These are phyloP conservation scores for Ellobius talpinus DNA, from an alignment of 2,113 vertebrate species.

Conservation along the genomic window DNA sequence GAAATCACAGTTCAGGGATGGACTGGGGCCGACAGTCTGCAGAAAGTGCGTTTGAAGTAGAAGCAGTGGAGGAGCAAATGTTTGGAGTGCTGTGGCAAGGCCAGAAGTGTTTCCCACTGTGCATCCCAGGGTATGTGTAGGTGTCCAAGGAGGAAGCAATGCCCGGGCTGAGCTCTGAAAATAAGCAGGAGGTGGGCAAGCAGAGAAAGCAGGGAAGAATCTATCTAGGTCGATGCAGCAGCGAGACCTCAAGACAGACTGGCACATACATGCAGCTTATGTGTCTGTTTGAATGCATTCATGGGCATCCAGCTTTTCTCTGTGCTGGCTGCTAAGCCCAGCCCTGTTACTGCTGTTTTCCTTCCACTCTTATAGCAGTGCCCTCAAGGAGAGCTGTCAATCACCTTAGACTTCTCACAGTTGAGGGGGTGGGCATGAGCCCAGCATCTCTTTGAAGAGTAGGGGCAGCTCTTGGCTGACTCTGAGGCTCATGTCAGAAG, in stretches of 20 bases:
- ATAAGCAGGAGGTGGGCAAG: background rate
- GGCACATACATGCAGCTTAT: background rate
- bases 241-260: background rate
- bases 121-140: background rate
- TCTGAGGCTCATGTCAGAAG: background rate
- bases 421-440: background rate
- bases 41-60: background rate
- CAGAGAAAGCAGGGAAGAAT: background rate
- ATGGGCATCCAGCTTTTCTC: background rate
- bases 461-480: background rate
- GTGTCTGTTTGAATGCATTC: background rate
- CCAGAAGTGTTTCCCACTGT: background rate
- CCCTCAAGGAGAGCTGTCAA: background rate
- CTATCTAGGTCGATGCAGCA: background rate
- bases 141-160: background rate
- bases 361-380: background rate
- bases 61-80: background rate
- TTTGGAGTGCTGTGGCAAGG: background rate
- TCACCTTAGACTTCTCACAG: background rate
- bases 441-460: background rate
- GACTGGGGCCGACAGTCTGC: background rate
- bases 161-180: background rate
- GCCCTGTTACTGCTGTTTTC: background rate
- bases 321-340: background rate
- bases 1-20: background rate